phyloP scores from a whole-genome alignment of 37 sponge, comb jelly and placozoan species.

The Diacarnus erythraeanus region DNA sequence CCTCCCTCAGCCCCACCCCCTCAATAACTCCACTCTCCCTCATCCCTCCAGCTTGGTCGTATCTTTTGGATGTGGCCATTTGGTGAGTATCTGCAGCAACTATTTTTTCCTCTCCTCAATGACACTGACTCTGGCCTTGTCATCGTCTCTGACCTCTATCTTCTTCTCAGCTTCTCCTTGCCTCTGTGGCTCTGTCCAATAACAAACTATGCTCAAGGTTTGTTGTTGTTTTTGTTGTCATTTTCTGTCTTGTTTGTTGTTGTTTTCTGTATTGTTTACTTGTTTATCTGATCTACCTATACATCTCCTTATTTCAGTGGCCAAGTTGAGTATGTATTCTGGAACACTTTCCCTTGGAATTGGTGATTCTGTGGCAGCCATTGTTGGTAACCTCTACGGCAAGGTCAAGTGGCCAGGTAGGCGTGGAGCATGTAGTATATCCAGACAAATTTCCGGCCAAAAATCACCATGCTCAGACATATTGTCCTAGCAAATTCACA shows the following conservation, averaged over 20 bases:
- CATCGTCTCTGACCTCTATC: conserved; percentile 85
- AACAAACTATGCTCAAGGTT: conserved; percentile 26
- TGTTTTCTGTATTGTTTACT: no score
- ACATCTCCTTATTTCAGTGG: conserved; percentile 21
- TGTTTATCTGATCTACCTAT: no score
- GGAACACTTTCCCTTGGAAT: conserved; percentile 85
- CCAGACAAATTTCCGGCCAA: no score
- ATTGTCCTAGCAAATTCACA: no score
- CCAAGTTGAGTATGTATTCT: conserved; percentile 76
- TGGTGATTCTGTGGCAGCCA: conserved; percentile 82
- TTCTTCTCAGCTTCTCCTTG: conserved; percentile 81
- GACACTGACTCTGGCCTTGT: conserved; percentile 59
- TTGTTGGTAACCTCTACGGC: conserved; percentile 69
- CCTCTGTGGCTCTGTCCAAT: conserved; percentile 86
- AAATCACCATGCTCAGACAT: no score
- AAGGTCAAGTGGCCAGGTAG: conserved; percentile 67
- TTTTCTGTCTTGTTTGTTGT: no score
- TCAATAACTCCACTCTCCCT: no score
- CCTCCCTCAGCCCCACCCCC: no score
- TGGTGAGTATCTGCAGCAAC: conserved; percentile 55
- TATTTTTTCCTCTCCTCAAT: conserved; percentile 58
- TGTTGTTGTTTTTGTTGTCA: no score
- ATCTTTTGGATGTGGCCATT: conserved; percentile 72
- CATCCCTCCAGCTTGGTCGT: conserved; percentile 54
- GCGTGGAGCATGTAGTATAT: no score